Percentiles rank a stretch among this genome's conserved stretches.
Evolutionary conservation across 2,888 invertebrate species (phyloP).

Genomic region (Acrobasis consociella): DNA sequence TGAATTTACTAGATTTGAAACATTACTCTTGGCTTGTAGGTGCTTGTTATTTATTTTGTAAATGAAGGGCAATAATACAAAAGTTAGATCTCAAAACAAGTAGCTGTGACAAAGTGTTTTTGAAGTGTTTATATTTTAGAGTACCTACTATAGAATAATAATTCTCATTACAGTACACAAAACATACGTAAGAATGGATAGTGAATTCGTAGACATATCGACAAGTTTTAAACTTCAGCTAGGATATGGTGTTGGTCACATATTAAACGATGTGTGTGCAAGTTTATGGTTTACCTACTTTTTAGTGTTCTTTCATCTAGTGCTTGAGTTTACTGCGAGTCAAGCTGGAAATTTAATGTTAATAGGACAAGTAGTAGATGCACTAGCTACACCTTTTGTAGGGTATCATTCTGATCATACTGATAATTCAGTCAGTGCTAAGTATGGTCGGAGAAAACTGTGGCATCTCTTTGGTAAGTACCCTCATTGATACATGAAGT

Average conservation of each 20-base stretch:
- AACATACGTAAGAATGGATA: constrained; percentile 59
- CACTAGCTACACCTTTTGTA: constrained; percentile 92
- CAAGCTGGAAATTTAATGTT: constrained; percentile 87
- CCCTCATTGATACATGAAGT: not conserved
- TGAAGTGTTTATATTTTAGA: not conserved
- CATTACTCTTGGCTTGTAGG: too few relatives aligned
- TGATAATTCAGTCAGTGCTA: constrained; percentile 84
- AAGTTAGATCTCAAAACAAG: too few relatives aligned
- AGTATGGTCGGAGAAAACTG: constrained; percentile 91
- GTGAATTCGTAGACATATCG: constrained; percentile 72
- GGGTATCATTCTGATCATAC: constrained; percentile 92
- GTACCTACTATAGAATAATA: not conserved
- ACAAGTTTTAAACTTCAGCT: constrained; percentile 72
- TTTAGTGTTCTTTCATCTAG: constrained; percentile 89
- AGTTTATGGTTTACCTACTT: constrained; percentile 97
- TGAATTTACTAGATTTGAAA: too few relatives aligned
- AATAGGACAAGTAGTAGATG: constrained; percentile 93
- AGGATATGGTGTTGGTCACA: constrained; percentile 91
- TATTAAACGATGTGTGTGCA: constrained; percentile 95
- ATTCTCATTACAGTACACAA: constrained; percentile 13
- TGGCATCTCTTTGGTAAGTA: constrained; percentile 94
- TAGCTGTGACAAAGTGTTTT: not conserved
- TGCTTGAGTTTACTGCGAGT: constrained; percentile 79
- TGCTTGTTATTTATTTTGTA: too few relatives aligned
- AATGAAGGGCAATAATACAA: too few relatives aligned